phyloP scores from a whole-genome alignment of 2,113 vertebrate genomes.

The Hucho hucho region DNA sequence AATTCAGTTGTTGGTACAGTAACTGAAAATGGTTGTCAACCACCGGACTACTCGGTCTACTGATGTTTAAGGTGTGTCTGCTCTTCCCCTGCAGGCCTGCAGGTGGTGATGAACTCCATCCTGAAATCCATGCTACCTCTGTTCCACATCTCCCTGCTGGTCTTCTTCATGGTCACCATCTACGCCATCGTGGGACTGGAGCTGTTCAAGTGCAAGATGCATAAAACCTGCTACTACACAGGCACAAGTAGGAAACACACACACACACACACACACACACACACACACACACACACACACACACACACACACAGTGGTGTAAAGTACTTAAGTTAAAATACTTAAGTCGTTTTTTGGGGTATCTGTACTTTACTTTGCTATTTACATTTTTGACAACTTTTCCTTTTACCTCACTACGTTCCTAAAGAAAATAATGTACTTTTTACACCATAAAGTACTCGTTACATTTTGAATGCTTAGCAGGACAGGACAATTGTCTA shows the following conservation, averaged over 20 bases:
- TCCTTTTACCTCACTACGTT: no score
- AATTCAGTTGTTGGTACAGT: no score
- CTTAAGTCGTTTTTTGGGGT: no score
- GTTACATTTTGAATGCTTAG: no score
- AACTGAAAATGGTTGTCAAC: no score
- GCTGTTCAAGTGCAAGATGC: constrained; percentile 94
- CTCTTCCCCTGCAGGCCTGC: constrained; percentile 76
- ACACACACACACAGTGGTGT: neutral
- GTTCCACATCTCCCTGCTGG: constrained; percentile 88
- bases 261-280: neutral
- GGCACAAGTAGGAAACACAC: constrained; percentile 73
- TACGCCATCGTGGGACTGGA: constrained; percentile 91
- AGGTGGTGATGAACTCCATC: constrained; percentile 94
- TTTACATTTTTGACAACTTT: no score
- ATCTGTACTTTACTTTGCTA: no score
- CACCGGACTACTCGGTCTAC: no score
- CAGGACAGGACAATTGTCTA: no score
- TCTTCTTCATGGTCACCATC: constrained; percentile 94
- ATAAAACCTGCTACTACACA: constrained; percentile 88
- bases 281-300: neutral
- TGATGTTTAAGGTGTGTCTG: neutral
- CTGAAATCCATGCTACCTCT: constrained; percentile 90
- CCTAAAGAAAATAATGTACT: no score
- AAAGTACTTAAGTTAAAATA: no score
- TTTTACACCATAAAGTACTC: no score